These are phyloP conservation scores for Epinephelus moara DNA, from an alignment of 2,113 vertebrate species.

Conservation along the genomic window DNA sequence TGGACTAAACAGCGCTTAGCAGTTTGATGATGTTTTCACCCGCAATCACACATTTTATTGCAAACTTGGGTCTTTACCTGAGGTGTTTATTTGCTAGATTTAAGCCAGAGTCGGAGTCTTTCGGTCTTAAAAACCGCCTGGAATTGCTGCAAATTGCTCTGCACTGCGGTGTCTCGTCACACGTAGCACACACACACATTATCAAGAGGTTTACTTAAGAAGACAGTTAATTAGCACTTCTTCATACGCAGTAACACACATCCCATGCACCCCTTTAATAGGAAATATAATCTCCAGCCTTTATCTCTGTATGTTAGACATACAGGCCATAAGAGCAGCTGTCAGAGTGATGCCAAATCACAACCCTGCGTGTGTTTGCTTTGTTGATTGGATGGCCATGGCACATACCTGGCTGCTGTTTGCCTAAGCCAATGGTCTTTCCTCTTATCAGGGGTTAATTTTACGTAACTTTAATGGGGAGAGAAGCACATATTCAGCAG, in stretches of 20 bases:
- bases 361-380: conserved; percentile 61
- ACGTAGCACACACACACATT: background rate
- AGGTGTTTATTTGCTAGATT: background rate
- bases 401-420: conserved; percentile 53
- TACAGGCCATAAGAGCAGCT: conserved; percentile 32
- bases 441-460: conserved; percentile 61
- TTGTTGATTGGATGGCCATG: conserved; percentile 61
- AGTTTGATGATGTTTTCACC: background rate
- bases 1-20: background rate
- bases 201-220: conserved; percentile 71
- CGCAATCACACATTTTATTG: background rate
- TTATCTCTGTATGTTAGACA: conserved; percentile 51
- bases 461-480: conserved; percentile 29
- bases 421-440: conserved; percentile 52
- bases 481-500: conserved; percentile 13
- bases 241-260: background rate
- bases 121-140: background rate
- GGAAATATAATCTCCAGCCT: conserved; percentile 34
- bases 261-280: conserved; percentile 51
- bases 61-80: background rate
- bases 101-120: background rate
- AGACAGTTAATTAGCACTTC: conserved; percentile 85
- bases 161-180: background rate
- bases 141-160: background rate
- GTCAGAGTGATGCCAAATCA: conserved; percentile 56